Evolutionary conservation across 1,140 invertebrate species (phyloP), one percentile per base, ranked within the genome.

Genomic region (Galleria mellonella): DNA sequence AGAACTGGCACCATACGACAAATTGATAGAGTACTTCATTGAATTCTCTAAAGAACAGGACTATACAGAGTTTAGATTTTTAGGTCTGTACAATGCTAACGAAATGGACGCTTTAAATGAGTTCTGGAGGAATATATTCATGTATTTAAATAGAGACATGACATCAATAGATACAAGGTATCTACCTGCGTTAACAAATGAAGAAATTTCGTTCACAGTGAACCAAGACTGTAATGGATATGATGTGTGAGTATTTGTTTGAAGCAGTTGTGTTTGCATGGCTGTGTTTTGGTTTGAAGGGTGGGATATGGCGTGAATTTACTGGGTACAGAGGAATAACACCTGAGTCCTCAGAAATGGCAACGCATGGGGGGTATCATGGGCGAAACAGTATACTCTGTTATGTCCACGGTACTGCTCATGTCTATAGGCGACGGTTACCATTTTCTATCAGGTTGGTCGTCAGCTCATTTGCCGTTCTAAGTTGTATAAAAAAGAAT

Each of bases 31-130:
- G 3, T 70, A 41, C 36, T 70, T 62, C 15, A 37, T 14, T 8
- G 60, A 70, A 11, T 70, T 70, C 12, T n/a, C 37, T 2, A n/a
- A 29, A 1, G 30, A 43, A 9, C 10, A 32, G 0, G 28, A 33
- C 0, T 63, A 37, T 39, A 41, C 35, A 0, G 55, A 64, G 40
- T 62, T 66, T 11, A 53, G 55, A 38, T 70, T 62, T 13, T 29
- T 70, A 1, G 66, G 66, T 0, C 29, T 51, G 0, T 70, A 63
- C 29, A 23, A 43, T 7, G 33, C 30, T 9, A 23, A 36, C 0
- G 47, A 63, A 17, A 10, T 38, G 0, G 32, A 43, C 1, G 46
- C 36, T 11, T 35, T 65, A 0, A 51, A 55, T 10, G 15, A 32
- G 10, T 69, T 69, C 30, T 39, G 10, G 9, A 32, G 30, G 10